These are phyloP conservation scores for Cyphomyrmex costatus DNA, from an alignment of 1,140 invertebrate genomes.

Conservation along the genomic window DNA sequence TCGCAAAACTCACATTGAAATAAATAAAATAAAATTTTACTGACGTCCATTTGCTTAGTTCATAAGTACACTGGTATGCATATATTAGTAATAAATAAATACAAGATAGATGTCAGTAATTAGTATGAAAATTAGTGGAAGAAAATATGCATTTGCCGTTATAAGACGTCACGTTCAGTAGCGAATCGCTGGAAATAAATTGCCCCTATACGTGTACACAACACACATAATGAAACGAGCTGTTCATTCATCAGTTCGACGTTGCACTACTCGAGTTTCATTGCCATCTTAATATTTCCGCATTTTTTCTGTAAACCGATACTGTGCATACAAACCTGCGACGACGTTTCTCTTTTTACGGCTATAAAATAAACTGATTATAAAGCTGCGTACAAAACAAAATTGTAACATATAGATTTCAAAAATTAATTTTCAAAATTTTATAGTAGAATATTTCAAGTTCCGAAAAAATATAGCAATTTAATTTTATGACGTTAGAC, in stretches of 20 bases:
- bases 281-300: conserved; percentile 74
- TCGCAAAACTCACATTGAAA: neutral
- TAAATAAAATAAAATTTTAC: neutral
- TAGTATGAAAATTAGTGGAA: conserved; percentile 23
- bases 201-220: conserved; percentile 35
- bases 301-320: conserved; percentile 74
- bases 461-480: neutral
- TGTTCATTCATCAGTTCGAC: conserved; percentile 69
- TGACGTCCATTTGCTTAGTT: neutral
- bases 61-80: neutral
- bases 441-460: neutral
- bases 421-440: neutral
- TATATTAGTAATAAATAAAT: neutral
- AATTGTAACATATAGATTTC: neutral
- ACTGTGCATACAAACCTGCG: conserved; percentile 1
- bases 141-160: conserved; percentile 3
- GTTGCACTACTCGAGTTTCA: conserved; percentile 76
- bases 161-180: neutral
- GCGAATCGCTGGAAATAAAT: conserved; percentile 45
- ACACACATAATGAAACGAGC: conserved; percentile 54
- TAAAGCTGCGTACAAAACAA: neutral
- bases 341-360: conserved; percentile 51
- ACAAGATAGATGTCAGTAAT: conserved; percentile 35
- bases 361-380: conserved; percentile 52
- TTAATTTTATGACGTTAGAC: neutral